Base-by-base conservation (phyloP, 2,888 invertebrate genomes). In the Empis stercorea region DNA sequence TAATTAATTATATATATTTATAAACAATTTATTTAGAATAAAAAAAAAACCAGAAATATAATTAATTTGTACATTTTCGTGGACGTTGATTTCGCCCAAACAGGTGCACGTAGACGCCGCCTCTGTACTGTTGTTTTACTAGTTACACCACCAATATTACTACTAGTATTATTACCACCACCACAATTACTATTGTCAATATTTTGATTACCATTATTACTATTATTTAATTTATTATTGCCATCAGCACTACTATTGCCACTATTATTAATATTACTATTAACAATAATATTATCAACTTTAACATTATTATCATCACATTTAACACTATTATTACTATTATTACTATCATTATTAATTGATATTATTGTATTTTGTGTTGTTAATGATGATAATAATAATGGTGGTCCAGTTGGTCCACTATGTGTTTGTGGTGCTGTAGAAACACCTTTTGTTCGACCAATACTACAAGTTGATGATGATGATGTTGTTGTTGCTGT, bases 101-200 rank as follows among this genome's bases (percentile, higher is more conserved):
- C 80, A 64, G 85, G 85, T 65, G 84, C 81, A 72, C 84, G 80
- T 69, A 85, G 80, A 62, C 82, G 80, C 70, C 84, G 78, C 73
- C 76, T 78, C 75, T 79, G 81, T 55, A 77, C 74, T 57, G 79
- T 74, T 66, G 71, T 70, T 65, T 66, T 65, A 60, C 63, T 65
- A 40, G 37, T 30, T 27, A 14, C 23, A 17, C 16, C 23, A 37
- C 14, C 30, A 10, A 9, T 42, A 4, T 4, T 15, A 30, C 20
- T 15, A 30, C 17, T 42, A 30, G 4, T 23, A 40, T 23, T n/a
- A 40, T 23, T 9, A 13, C 40, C 20, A 40, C 13, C n/a, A 20
- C 20, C 14, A 27, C 14, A 14, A 23, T 10, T 34, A 37, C 16
- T n/a, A 37, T 27, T 27, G 9, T 10, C 37, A 37, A 10, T n/a